A percentile compares a stretch with the other conserved stretches of the same genome.
These are phyloP conservation scores for Drosophila repleta DNA, from an alignment of 1,140 invertebrate species.

Conservation along the genomic window DNA sequence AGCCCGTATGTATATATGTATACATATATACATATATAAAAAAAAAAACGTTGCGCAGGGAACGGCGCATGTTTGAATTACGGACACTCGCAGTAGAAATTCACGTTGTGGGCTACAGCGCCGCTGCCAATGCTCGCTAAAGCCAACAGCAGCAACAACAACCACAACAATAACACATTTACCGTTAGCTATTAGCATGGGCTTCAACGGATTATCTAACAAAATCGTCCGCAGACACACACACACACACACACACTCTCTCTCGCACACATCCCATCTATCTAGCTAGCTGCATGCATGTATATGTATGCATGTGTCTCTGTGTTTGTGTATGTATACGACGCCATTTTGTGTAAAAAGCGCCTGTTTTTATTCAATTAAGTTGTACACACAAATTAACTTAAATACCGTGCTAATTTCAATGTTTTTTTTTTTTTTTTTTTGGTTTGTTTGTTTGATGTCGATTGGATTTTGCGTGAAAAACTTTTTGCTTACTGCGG, in stretches of 20 bases:
- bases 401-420: constrained; percentile 13
- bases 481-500: constrained; percentile 46
- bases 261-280: not conserved
- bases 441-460: constrained; percentile 32
- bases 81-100: constrained; percentile 73
- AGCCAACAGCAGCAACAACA: constrained; percentile 8
- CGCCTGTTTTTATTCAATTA: constrained; percentile 24
- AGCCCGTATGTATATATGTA: not conserved
- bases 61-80: constrained; percentile 77
- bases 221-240: constrained; percentile 11
- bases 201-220: constrained; percentile 32
- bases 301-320: too few species aligned
- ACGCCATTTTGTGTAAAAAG: constrained; percentile 33
- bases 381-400: constrained; percentile 15
- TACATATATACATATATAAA: not conserved
- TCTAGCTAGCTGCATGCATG: not conserved
- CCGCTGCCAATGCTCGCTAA: constrained; percentile 48
- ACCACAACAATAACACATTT: not conserved
- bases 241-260: constrained; percentile 1
- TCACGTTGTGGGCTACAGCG: constrained; percentile 39
- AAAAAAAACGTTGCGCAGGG: constrained; percentile 29
- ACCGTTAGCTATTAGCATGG: constrained; percentile 14
- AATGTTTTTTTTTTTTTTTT: too few species aligned
- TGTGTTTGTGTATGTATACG: not conserved
- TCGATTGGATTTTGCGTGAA: constrained; percentile 50